Conservation (phyloP, 2,113 vertebrate species). For the Menura novaehollandiae region DNA sequence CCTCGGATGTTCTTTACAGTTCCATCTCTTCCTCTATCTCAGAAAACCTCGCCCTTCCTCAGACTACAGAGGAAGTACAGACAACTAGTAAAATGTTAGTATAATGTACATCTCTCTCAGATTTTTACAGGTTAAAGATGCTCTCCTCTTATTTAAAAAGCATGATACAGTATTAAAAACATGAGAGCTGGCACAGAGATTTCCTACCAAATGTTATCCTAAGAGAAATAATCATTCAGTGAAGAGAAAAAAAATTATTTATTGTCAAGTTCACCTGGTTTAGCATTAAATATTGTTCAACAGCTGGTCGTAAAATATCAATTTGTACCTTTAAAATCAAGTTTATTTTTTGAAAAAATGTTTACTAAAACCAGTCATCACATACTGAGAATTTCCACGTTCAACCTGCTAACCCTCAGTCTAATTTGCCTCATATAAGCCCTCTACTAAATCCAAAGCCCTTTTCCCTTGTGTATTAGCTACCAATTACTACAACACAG, state of each 20-base stretch:
- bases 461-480: neutral
- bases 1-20: neutral
- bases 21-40: neutral
- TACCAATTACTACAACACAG: neutral
- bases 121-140: neutral
- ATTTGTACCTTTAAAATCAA: neutral
- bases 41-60: neutral
- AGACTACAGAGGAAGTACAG: neutral
- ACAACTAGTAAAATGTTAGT: fast-evolving
- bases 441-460: neutral
- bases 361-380: neutral
- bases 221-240: neutral
- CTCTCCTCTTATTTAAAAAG: neutral
- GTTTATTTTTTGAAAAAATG: neutral
- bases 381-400: neutral
- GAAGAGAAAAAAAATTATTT: neutral
- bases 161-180: fast-evolving
- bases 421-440: neutral
- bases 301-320: neutral
- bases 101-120: neutral
- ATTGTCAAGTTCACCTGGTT: neutral
- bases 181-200: neutral
- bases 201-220: neutral
- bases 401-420: neutral
- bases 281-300: neutral